Base-by-base conservation (phyloP, 2,888 invertebrate genomes). In the Linnaemya tessellans region DNA sequence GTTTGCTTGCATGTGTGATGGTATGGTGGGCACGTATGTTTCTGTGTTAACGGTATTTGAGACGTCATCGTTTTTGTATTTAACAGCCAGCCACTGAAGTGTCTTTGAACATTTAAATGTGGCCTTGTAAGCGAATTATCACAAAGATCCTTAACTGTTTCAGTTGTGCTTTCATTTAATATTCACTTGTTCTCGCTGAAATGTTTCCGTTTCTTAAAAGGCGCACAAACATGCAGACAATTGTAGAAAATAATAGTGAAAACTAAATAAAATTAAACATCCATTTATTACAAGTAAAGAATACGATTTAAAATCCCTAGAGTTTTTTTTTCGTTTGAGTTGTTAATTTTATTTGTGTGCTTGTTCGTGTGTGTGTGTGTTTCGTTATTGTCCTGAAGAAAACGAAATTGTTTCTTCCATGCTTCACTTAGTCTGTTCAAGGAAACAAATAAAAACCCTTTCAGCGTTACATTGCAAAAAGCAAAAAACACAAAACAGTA, bases 51-150 rank as follows among this genome's bases (percentile, higher is more conserved):
- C 49, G 74, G 51, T 35, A n/a, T 75, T 75, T 65, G 38, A 56
- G 49, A 77, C 70, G 79, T 82, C 79, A 70, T 65, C 79, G 54
- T 79, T 80, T 84, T 68, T 41, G n/a, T 64, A 25, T 25, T 62
- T 75, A 75, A 70, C 68, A 62, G 35, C 25, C 68, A 77, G 77
- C 81, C 68, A 82, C 62, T 46, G 25, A 75, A 82, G 62, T 65
- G 25, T 56, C 20, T 51, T 82, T 77, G 20, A 82, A 71, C 77
- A 77, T 71, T n/a, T 49, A 5, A 82, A 35, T 77, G 54, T 82
- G 82, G 82, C 85, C 85, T 85, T 85, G 85, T 75, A 58, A 82
- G 30, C 74, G 65, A 60, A 70, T 75, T 82, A 82, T 75, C 82
- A 71, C 73, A 64, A 64, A 70, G 70, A 75, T 70, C 78, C 60